Evolutionary conservation across 2,113 vertebrate species (phyloP), one percentile per base, ranked within the genome.

Genomic region (Corydoras maculifer): DNA sequence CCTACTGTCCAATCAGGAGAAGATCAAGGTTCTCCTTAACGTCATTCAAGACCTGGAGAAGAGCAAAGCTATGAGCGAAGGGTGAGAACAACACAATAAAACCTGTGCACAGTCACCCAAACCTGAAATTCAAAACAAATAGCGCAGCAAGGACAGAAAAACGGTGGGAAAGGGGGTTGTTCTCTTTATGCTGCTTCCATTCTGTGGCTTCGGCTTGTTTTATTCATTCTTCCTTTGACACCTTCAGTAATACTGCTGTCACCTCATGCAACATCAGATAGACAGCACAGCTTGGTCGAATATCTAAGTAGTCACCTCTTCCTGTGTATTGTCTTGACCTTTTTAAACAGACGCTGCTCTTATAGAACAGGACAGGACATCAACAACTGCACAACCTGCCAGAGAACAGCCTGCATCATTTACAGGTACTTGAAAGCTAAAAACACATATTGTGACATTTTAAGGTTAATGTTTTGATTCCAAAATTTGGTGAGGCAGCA

Each of bases 31-130:
- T 82, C 94, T 99, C 76, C 83, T 99, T 86, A 99, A 98, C 77
- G 95, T 99, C 85, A 99, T 99, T 84, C 95, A 98, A 89, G 96
- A 99, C 85, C 85, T 99, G 90, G 96, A 99, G 88, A 98, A 92
- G 87, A 94, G 91, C 85, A 94, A 93, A 82, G 96, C 96, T 62
- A 88, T 96, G 83, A 97, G 91, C 30, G 95, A 99, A 91, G 96
- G 96, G 96, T 99, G 90, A 88, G 78, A 88, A 61, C 12, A 57
- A 57, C 13, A 14, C 13, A 1, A 53, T 53, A 53, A 53, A 53
- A 8, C 51, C 9, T 12, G 35, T 43, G 35, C 35, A 25, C 18
- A 43, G 35, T 43, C 35, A 43, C 35, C 35, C 35, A 43, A 43
- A 43, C 18, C 35, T 43, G 35, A 43, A 43, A 43, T 43, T 43